Percentiles rank a stretch among this genome's conserved stretches.
Conservation (phyloP, 2,888 invertebrate species). For the Fragum sueziense region DNA sequence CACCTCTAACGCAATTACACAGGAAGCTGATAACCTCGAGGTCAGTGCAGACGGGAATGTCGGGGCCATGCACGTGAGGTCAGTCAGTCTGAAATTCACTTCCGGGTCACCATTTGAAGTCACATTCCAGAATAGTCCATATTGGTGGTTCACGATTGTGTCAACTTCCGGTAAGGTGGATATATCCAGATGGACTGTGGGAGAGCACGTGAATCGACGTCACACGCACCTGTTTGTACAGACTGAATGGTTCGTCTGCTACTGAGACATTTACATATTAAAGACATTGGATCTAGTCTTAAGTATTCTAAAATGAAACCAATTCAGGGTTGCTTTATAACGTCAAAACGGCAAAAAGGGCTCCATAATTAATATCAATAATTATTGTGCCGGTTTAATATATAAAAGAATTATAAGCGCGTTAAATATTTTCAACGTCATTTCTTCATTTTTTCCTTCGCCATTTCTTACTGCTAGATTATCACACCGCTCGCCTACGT, state of each 20-base stretch:
- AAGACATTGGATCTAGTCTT: too few species aligned
- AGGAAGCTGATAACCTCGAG: constrained; percentile 59
- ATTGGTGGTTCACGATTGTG: constrained; percentile 61
- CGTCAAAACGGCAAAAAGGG: too few species aligned
- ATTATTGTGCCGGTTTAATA: too few species aligned
- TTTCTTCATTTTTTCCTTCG: too few species aligned
- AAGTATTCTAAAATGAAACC: too few species aligned
- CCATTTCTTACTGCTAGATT: too few species aligned
- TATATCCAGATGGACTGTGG: constrained; percentile 61
- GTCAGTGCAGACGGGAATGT: constrained; percentile 59
- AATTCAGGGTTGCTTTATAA: too few species aligned
- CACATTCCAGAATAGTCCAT: constrained; percentile 59
- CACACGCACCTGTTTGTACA: constrained; percentile 56
- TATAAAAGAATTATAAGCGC: too few species aligned
- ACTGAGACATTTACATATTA: too few species aligned
- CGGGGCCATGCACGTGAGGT: constrained; percentile 59
- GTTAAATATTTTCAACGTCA: too few species aligned
- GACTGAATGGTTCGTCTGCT: constrained; percentile 58
- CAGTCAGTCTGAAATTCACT: constrained; percentile 58
- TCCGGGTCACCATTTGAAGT: constrained; percentile 55
- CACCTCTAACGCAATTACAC: constrained; percentile 53
- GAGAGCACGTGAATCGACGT: constrained; percentile 59
- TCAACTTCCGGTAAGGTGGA: constrained; percentile 59
- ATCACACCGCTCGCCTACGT: too few species aligned
- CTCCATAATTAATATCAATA: too few species aligned